Conservation (phyloP, 2,797 vertebrate species). For the Urosaurus nigricauda region DNA sequence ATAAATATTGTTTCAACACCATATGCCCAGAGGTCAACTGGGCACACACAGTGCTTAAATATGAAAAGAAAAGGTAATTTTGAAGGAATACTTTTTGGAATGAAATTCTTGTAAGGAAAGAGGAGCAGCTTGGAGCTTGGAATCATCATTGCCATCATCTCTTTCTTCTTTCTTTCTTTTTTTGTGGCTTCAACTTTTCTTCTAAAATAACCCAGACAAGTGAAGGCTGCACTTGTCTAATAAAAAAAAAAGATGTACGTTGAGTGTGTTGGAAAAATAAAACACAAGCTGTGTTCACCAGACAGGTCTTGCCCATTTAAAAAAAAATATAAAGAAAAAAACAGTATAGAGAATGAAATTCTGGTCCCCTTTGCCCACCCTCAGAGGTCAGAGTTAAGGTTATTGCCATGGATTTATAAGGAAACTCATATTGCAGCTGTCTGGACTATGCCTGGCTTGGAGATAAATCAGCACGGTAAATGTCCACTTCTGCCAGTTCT, state of each 20-base stretch:
- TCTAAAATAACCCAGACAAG: constrained; percentile 32
- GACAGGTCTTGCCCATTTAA: constrained; percentile 14
- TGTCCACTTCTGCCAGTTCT: constrained; percentile 69
- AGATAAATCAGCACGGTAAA: constrained; percentile 67
- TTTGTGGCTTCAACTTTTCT: constrained; percentile 22
- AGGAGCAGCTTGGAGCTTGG: constrained; percentile 15
- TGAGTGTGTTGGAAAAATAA: constrained; percentile 43
- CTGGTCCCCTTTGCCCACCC: background rate
- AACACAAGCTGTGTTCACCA: constrained; percentile 10
- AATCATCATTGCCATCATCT: constrained; percentile 23
- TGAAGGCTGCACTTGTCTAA: background rate
- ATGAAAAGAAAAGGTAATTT: constrained; percentile 40
- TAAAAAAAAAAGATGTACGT: background rate
- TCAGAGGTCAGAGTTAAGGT: constrained; percentile 65
- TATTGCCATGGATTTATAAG: constrained; percentile 26
- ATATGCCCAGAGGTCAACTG: background rate
- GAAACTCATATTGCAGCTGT: constrained; percentile 64
- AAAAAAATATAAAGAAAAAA: constrained; percentile 9
- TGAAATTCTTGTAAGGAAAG: constrained; percentile 32
- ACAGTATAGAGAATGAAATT: constrained; percentile 4
- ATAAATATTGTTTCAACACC: constrained; percentile 1
- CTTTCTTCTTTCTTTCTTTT: constrained; percentile 13
- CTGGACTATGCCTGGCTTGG: constrained; percentile 61
- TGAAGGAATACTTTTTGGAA: constrained; percentile 33
- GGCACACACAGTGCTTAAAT: constrained; percentile 25